Evolutionary conservation across 2,888 invertebrate species (phyloP).

Genomic region (Euzophera pinguis): DNA sequence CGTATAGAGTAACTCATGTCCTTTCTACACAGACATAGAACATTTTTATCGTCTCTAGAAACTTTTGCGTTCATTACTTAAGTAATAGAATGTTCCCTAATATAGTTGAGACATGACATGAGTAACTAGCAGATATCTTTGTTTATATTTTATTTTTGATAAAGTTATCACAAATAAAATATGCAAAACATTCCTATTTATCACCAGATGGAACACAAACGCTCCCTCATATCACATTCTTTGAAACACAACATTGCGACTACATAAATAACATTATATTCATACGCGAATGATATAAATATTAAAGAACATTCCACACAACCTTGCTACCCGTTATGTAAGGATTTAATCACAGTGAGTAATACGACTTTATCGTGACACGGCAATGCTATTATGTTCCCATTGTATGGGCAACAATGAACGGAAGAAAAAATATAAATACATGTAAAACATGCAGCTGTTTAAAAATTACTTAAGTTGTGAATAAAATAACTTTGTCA

Average conservation of each 20-base stretch:
- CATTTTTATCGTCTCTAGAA: no score
- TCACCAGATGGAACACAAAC: neutral
- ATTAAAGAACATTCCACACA: conserved; percentile 25
- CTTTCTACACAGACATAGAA: no score
- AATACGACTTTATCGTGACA: conserved; percentile 12
- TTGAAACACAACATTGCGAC: neutral
- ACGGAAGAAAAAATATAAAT: conserved; percentile 6
- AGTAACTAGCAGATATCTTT: no score
- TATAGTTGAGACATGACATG: no score
- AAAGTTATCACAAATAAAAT: neutral
- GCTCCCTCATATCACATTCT: neutral
- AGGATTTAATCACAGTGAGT: conserved; percentile 8
- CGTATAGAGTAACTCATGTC: no score
- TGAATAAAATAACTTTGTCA: neutral
- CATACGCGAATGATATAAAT: neutral
- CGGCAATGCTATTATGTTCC: neutral
- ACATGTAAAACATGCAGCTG: neutral
- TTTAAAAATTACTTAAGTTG: neutral
- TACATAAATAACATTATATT: neutral
- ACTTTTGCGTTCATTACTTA: no score
- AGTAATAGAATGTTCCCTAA: no score
- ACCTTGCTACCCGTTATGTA: conserved; percentile 11
- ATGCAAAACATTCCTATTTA: neutral
- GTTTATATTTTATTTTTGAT: no score
- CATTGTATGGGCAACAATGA: conserved; percentile 9